Percentiles rank a stretch among this genome's conserved stretches.
Evolutionary conservation across 2,888 invertebrate genomes (phyloP).

Genomic region (Sphecodes monilicornis): DNA sequence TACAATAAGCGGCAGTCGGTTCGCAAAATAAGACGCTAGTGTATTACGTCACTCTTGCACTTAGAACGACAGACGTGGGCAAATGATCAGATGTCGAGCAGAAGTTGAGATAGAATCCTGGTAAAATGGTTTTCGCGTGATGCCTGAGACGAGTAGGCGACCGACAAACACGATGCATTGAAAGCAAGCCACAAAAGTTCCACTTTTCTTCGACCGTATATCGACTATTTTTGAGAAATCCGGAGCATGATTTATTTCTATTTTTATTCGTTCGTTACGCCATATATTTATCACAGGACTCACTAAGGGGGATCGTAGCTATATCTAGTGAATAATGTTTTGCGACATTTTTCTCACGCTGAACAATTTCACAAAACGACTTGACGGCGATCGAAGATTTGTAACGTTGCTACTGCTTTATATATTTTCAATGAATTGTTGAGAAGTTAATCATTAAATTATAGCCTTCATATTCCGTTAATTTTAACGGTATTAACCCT

Average conservation of each 20-base stretch:
- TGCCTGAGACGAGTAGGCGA: conserved; percentile 42
- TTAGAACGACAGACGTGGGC: conserved; percentile 48
- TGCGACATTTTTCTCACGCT: too few relatives aligned
- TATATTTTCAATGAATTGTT: too few relatives aligned
- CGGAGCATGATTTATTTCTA: conserved; percentile 8
- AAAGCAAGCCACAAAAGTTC: conserved; percentile 55
- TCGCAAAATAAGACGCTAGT: conserved; percentile 21
- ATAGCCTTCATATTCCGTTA: too few relatives aligned
- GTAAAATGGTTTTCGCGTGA: conserved; percentile 62
- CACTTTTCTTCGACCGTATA: conserved; percentile 42
- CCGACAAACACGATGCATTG: conserved; percentile 49
- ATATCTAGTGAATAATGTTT: too few relatives aligned
- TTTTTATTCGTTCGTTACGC: neutral
- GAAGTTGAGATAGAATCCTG: conserved; percentile 43
- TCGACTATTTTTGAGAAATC: conserved; percentile 41
- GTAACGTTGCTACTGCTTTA: too few relatives aligned
- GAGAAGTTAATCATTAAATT: too few relatives aligned
- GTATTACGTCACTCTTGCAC: conserved; percentile 52
- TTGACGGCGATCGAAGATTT: too few relatives aligned
- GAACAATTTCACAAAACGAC: too few relatives aligned
- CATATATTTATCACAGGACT: conserved; percentile 19
- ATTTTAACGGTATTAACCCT: too few relatives aligned
- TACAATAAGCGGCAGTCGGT: neutral
- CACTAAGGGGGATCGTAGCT: neutral
- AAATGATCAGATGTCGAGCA: conserved; percentile 57